phyloP scores from a whole-genome alignment of 2,888 invertebrate species.

The Phortica magna region DNA sequence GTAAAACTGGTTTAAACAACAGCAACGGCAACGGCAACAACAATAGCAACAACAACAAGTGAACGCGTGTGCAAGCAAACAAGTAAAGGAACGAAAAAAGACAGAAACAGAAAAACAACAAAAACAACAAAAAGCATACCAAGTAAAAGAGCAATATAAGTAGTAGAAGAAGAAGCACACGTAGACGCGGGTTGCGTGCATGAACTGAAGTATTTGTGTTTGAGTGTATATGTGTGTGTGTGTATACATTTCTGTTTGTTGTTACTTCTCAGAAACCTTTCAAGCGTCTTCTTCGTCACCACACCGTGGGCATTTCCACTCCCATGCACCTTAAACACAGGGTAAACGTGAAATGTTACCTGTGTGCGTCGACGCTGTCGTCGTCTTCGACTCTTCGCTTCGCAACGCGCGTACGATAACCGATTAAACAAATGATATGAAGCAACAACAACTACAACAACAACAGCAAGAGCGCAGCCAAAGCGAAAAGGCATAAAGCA shows the following conservation, averaged over 20 bases:
- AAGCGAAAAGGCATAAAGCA: conserved; percentile 18
- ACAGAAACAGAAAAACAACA: not conserved
- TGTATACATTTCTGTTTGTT: conserved; percentile 8
- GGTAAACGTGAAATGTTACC: conserved; percentile 14
- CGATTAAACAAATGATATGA: conserved; percentile 14
- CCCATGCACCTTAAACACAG: not conserved
- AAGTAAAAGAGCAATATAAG: conserved; percentile 32
- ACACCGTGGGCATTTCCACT: not conserved
- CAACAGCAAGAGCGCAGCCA: too few relatives aligned
- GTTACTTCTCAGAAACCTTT: conserved; percentile 71
- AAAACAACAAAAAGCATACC: conserved; percentile 2
- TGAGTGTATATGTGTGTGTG: conserved; percentile 35
- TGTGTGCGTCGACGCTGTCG: conserved; percentile 4
- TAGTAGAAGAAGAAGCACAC: conserved; percentile 31
- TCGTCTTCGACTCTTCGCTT: conserved; percentile 46
- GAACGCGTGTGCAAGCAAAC: not conserved
- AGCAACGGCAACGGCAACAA: conserved; percentile 49
- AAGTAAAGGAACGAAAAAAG: conserved; percentile 1
- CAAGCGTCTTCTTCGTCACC: conserved; percentile 60
- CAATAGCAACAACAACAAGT: conserved; percentile 47
- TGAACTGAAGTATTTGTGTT: conserved; percentile 10
- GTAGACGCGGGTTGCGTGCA: conserved; percentile 19
- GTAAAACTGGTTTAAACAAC: conserved; percentile 70
- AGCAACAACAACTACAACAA: too few relatives aligned
- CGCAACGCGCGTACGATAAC: conserved; percentile 26